Evolutionary conservation across 2,797 vertebrate species (phyloP).

Genomic region (Sylvia borin): DNA sequence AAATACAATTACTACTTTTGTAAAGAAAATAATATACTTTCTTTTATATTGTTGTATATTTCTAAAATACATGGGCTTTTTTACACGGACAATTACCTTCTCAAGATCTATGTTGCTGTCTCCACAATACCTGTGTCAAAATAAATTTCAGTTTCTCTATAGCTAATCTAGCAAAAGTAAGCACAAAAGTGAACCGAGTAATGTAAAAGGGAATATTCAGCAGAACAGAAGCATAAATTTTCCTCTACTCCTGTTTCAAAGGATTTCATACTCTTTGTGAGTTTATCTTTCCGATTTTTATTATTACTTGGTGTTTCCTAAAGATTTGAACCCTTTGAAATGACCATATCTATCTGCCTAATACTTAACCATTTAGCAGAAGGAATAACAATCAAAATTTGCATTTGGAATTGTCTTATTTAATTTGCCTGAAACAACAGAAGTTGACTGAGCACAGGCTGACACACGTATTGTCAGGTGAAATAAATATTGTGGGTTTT

Average conservation of each 20-base stretch:
- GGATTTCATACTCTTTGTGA: background rate
- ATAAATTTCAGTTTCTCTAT: background rate
- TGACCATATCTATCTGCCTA: background rate
- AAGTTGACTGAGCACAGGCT: background rate
- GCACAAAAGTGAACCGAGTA: background rate
- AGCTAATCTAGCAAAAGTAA: background rate
- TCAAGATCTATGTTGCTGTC: background rate
- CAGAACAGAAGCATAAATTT: background rate
- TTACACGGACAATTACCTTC: background rate
- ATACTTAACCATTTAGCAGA: background rate
- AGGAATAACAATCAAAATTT: background rate
- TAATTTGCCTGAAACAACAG: background rate
- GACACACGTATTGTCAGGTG: background rate
- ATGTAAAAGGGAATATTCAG: background rate
- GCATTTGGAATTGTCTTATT: background rate
- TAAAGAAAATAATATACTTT: conserved; percentile 1
- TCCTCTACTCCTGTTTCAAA: background rate
- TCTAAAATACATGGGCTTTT: background rate
- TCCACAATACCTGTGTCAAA: background rate
- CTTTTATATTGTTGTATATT: background rate
- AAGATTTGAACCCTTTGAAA: background rate
- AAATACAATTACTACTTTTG: conserved; percentile 1
- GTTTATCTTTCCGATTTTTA: background rate
- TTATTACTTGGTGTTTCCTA: background rate
- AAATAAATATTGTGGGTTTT: background rate